Percentiles rank a stretch among this genome's conserved stretches.
Conservation (phyloP, 2,797 vertebrate genomes). For the Menidia menidia region DNA sequence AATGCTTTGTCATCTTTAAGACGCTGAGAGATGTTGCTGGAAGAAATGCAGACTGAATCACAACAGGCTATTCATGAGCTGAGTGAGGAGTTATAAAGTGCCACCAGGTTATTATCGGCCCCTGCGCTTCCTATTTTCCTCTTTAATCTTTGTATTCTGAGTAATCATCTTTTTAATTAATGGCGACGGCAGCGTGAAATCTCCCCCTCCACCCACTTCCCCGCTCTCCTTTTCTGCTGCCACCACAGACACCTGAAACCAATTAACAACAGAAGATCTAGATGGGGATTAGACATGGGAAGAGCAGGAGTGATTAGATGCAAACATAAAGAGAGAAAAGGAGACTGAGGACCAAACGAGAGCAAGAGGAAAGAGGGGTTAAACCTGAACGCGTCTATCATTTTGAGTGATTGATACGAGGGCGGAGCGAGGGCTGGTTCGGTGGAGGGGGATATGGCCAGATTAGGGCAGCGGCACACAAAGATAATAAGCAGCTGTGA, state of each 20-base stretch:
- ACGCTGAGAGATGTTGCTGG: constrained; percentile 19
- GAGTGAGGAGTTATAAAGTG: constrained; percentile 47
- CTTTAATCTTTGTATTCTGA: constrained; percentile 64
- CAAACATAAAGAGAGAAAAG: constrained; percentile 15
- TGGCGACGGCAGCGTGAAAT: constrained; percentile 63
- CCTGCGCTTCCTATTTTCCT: constrained; percentile 54
- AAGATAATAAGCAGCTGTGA: constrained; percentile 45
- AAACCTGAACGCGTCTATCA: neutral
- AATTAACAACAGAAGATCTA: constrained; percentile 65
- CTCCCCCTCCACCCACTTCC: constrained; percentile 13
- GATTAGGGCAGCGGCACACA: constrained; percentile 22
- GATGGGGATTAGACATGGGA: constrained; percentile 53
- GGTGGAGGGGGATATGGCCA: constrained; percentile 23
- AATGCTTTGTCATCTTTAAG: constrained; percentile 33
- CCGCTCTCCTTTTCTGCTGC: constrained; percentile 22
- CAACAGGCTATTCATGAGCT: constrained; percentile 36
- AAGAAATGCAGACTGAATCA: constrained; percentile 6
- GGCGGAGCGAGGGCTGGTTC: constrained; percentile 31
- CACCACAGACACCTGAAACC: constrained; percentile 68
- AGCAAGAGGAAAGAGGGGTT: neutral
- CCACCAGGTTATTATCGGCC: constrained; percentile 48
- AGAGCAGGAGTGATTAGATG: constrained; percentile 41
- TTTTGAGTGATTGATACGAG: constrained; percentile 21
- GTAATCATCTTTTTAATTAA: constrained; percentile 75
- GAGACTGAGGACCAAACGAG: constrained; percentile 1